A percentile compares a stretch with the other conserved stretches of the same genome.
Evolutionary conservation across 2,888 invertebrate species (phyloP).

Genomic region (Boloria euphrosyne): DNA sequence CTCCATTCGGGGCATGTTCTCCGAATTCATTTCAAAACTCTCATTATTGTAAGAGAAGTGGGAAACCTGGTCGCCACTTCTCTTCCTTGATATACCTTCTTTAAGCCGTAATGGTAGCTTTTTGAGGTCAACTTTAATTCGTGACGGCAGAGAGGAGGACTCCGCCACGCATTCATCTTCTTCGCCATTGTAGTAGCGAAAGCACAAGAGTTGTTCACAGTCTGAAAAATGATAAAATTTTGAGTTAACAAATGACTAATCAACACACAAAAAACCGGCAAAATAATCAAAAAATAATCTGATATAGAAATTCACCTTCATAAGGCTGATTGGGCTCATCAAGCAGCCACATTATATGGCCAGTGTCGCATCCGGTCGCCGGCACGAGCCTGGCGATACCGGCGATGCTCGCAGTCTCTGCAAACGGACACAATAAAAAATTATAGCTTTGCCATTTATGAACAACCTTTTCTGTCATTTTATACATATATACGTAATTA

Average conservation of each 20-base stretch:
- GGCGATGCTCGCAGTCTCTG: conserved; percentile 64
- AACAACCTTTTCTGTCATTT: neutral
- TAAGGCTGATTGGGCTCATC: conserved; percentile 85
- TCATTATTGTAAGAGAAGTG: conserved; percentile 78
- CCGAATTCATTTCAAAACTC: conserved; percentile 79
- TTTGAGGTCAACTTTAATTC: conserved; percentile 82
- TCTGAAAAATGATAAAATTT: conserved; percentile 71
- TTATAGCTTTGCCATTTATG: conserved; percentile 23
- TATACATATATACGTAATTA: neutral
- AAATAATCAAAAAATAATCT: neutral
- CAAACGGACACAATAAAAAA: conserved; percentile 48
- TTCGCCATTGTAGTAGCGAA: conserved; percentile 86
- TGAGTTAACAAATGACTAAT: neutral
- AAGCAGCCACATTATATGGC: conserved; percentile 87
- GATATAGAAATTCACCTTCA: conserved; percentile 71
- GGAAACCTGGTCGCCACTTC: conserved; percentile 74
- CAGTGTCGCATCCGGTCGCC: conserved; percentile 81
- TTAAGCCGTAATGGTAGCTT: conserved; percentile 81
- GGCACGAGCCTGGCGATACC: conserved; percentile 76
- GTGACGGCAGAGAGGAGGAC: conserved; percentile 74
- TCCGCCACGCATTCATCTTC: conserved; percentile 85
- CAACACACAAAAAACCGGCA: too few species aligned
- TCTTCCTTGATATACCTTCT: conserved; percentile 77
- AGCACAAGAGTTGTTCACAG: conserved; percentile 86
- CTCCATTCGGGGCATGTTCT: conserved; percentile 67